phyloP scores from a whole-genome alignment of 2,113 vertebrate species.

The Talpa occidentalis region DNA sequence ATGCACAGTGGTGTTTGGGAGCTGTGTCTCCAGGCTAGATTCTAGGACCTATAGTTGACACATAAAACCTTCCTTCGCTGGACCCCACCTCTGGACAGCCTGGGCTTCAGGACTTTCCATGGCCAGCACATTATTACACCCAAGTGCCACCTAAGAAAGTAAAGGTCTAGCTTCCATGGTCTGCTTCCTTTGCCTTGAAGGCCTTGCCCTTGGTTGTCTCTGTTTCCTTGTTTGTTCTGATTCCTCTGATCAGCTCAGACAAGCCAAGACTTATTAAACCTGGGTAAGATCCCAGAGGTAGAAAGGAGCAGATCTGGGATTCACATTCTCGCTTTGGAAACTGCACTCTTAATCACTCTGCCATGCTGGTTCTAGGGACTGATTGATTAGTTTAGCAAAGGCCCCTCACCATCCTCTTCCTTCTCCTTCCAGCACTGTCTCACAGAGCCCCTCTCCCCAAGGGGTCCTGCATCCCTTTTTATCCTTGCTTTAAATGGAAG shows the following conservation, averaged over 20 bases:
- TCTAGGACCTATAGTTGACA: background rate
- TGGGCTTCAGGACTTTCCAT: background rate
- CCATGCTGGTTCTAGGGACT: background rate
- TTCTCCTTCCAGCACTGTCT: background rate
- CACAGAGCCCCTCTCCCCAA: background rate
- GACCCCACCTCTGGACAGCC: background rate
- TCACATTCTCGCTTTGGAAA: background rate
- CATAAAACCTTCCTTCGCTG: background rate
- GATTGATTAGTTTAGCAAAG: background rate
- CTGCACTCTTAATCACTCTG: background rate
- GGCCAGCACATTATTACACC: background rate
- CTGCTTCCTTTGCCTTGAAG: background rate
- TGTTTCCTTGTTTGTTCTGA: background rate
- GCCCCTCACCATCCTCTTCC: background rate
- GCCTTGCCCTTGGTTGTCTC: background rate
- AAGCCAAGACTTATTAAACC: background rate
- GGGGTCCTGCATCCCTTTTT: background rate
- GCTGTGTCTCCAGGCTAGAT: background rate
- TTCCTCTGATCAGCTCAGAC: background rate
- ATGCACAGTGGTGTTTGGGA: background rate
- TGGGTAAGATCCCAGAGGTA: background rate
- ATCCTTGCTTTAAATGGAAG: constrained; percentile 28
- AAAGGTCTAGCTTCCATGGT: background rate
- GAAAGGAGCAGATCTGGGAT: background rate
- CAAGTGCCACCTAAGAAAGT: background rate